Conservation (phyloP, 2,113 vertebrate genomes). For the Nanorana parkeri region DNA sequence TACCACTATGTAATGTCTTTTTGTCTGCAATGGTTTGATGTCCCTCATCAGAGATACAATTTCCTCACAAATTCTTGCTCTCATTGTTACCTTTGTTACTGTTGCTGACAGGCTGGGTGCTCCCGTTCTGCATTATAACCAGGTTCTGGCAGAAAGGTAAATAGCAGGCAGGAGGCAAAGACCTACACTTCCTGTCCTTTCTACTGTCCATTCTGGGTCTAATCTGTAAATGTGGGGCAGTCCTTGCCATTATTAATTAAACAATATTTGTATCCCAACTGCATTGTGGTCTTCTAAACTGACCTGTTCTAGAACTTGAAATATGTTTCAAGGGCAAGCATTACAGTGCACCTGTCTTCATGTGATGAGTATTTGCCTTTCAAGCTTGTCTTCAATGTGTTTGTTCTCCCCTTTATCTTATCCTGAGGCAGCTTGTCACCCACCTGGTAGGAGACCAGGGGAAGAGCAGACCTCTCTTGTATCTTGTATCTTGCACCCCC, state of each 20-base stretch:
- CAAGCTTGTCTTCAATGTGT: too few species aligned
- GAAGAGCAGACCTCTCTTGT: too few species aligned
- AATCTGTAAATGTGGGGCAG: neutral
- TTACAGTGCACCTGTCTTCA: slow-evolving; percentile 17
- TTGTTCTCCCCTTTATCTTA: too few species aligned
- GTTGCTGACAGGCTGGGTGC: slow-evolving; percentile 70
- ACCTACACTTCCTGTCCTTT: neutral
- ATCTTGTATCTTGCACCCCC: too few species aligned
- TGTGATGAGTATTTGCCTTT: too few species aligned
- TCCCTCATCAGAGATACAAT: neutral
- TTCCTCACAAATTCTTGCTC: neutral
- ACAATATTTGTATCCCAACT: too few species aligned
- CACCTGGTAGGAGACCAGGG: too few species aligned
- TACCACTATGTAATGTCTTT: too few species aligned
- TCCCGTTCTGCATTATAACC: slow-evolving; percentile 71
- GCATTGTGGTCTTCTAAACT: too few species aligned
- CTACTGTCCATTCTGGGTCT: neutral
- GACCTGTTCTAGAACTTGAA: neutral
- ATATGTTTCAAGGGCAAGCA: neutral
- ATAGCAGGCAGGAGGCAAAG: neutral
- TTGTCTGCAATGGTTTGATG: too few species aligned
- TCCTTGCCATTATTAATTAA: too few species aligned
- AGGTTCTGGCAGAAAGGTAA: slow-evolving; percentile 72
- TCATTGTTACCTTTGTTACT: slow-evolving; percentile 32
- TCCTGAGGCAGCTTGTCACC: too few species aligned